Conservation (phyloP, 1,140 invertebrate species). For the Cataglyphis hispanica region DNA sequence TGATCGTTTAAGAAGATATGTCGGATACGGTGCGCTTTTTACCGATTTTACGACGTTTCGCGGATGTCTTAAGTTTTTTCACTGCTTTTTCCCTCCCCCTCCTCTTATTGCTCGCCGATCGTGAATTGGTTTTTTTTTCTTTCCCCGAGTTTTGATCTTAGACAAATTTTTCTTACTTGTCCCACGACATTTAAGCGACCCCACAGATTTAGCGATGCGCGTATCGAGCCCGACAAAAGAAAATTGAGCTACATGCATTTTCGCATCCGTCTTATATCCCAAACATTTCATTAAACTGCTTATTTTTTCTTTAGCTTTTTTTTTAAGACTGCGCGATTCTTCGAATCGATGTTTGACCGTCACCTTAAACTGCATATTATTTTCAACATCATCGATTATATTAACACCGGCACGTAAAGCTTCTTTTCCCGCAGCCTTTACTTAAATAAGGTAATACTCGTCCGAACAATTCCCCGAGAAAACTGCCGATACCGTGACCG, state of each 20-base stretch:
- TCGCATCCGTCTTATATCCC: neutral
- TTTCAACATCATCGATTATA: neutral
- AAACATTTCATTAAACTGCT: neutral
- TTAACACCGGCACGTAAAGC: neutral
- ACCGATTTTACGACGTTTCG: neutral
- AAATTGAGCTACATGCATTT: neutral
- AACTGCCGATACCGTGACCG: neutral
- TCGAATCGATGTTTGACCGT: neutral
- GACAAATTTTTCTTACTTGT: neutral
- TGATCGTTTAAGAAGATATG: neutral
- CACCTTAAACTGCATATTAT: neutral
- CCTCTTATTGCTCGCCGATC: too few species aligned
- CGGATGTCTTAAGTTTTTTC: neutral
- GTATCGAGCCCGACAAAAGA: neutral
- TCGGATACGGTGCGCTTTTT: neutral
- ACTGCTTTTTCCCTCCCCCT: too few species aligned
- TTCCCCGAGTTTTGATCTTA: too few species aligned
- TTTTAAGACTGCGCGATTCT: neutral
- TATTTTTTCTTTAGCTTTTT: slow-evolving; percentile 20
- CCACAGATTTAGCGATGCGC: too few species aligned
- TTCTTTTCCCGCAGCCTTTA: neutral
- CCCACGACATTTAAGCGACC: neutral
- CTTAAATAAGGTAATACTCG: neutral
- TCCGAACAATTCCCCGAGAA: slow-evolving; percentile 10
- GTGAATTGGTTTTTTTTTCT: neutral